Evolutionary conservation across 2,113 vertebrate species (phyloP).

Genomic region (Haplochromis vanheusdeni): DNA sequence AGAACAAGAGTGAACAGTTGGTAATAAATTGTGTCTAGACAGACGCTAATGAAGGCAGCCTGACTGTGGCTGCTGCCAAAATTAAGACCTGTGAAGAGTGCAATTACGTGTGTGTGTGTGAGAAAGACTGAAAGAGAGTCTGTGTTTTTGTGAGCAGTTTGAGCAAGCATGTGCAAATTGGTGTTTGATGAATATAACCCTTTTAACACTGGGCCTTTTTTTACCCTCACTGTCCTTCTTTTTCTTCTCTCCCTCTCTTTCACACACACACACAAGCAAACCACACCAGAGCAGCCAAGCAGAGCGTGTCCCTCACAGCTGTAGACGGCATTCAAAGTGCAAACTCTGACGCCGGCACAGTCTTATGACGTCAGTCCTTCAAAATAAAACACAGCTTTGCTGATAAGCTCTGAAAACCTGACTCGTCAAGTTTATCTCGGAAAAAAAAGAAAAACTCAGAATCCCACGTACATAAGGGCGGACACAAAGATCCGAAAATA

Average conservation of each 20-base stretch:
- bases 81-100: constrained; percentile 34
- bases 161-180: not conserved
- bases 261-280: not conserved
- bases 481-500: not conserved
- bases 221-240: not conserved
- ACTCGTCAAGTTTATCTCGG: not conserved
- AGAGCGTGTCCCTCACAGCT: constrained; percentile 23
- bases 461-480: not conserved
- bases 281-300: constrained; percentile 4
- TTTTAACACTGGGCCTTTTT: constrained; percentile 32
- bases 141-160: not conserved
- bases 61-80: constrained; percentile 13
- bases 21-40: constrained; percentile 60
- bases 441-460: not conserved
- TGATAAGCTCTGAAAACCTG: not conserved
- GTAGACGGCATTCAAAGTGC: not conserved
- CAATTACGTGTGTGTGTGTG: not conserved
- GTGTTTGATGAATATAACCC: constrained; percentile 46
- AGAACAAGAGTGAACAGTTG: constrained; percentile 36
- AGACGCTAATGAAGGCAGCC: constrained; percentile 49
- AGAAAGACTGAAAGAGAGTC: not conserved
- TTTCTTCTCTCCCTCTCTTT: not conserved
- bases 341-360: not conserved
- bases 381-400: constrained; percentile 3
- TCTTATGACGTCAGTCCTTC: not conserved